Base-by-base conservation (phyloP, 2,888 invertebrate species). In the Parnassius smintheus region DNA sequence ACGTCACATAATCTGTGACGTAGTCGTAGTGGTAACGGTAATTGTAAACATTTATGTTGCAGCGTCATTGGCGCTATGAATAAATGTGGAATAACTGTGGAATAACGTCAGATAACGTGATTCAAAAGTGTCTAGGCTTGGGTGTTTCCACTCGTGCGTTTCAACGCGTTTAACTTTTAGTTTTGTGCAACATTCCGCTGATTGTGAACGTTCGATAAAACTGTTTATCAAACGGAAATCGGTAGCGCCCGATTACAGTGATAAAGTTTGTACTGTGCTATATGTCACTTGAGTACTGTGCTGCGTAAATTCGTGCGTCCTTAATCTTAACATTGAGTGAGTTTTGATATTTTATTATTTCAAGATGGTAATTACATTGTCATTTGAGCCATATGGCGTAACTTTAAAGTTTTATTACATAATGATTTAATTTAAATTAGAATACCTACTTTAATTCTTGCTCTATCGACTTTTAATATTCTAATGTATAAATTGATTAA, bases 321-420 rank as follows among this genome's bases (percentile, higher is more conserved):
- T 54, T 63, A 59, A 55, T 55, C 50, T 50, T 62, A 11, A 44
- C 48, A 42, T 50, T 50, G 50, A 51, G 62, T 63, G 59, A 63
- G 62, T 55, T 54, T 22, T 9, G 2, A 46, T 25, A 35, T 35
- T 35, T 35, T 35, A 35, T 11, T 44, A 2, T 49, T 48, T n/a
- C n/a, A 44, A 35, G 22, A 4, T 25, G 41, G 41, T 35, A 35
- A 35, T 35, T 4, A 35, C 4, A 7, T 4, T 25, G 25, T 35
- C 4, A 35, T 35, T 4, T 35, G 35, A 7, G 7, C 4, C 7
- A 35, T 35, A 35, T 35, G 35, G 4, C 35, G 35, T 35, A 35
- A 35, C 35, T 35, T 35, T 35, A 35, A 35, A 35, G 35, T 35
- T 35, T 35, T 7, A 7, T 35, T 35, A 35, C 35, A 35, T 35